A percentile compares a stretch with the other conserved stretches of the same genome.
phyloP scores from a whole-genome alignment of 2,113 vertebrate species.

The Alligator sinensis region DNA sequence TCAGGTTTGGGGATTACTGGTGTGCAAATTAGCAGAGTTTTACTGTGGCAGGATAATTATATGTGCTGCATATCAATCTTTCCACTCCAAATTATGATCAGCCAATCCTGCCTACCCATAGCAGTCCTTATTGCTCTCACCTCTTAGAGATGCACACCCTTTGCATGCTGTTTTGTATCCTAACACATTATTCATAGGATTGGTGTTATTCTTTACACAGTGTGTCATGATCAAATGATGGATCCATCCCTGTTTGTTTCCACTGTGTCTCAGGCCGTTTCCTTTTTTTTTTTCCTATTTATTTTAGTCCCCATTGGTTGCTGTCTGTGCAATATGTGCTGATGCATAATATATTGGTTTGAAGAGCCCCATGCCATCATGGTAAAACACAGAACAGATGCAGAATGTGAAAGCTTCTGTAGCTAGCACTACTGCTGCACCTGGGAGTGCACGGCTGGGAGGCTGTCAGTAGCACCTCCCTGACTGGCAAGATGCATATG shows the following conservation, averaged over 20 bases:
- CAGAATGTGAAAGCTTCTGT: not conserved
- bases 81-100: not conserved
- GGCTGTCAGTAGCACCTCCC: not conserved
- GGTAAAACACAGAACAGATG: not conserved
- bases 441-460: not conserved
- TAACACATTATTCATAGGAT: not conserved
- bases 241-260: not conserved
- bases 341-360: not conserved
- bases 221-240: not conserved
- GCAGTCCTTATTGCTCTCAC: not conserved
- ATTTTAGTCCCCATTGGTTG: not conserved
- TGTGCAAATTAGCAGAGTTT: not conserved
- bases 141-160: not conserved
- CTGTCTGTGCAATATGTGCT: not conserved
- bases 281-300: not conserved
- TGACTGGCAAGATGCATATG: slow-evolving; percentile 18
- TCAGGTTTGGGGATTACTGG: not conserved
- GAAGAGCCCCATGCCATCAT: not conserved
- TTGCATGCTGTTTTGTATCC: not conserved
- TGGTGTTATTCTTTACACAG: not conserved
- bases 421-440: not conserved
- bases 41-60: not conserved
- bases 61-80: not conserved
- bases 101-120: not conserved
- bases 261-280: not conserved